Conservation (phyloP, 2,113 vertebrate species). For the Bufo gargarizans region DNA sequence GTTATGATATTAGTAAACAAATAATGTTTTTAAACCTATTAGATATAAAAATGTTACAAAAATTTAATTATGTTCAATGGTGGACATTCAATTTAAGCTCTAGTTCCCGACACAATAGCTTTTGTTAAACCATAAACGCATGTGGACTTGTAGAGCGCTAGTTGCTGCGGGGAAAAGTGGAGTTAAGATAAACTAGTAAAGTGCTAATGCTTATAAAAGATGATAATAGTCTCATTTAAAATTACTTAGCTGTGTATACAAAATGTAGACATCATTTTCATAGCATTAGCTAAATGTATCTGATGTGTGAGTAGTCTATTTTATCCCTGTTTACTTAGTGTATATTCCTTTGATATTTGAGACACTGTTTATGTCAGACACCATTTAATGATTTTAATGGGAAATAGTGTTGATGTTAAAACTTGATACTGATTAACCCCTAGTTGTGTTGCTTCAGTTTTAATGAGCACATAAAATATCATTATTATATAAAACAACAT, state of each 20-base stretch:
- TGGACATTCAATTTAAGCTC: too few species aligned
- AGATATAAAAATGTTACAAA: too few species aligned
- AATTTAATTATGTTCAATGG: too few species aligned
- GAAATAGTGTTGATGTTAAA: slow-evolving; percentile 11
- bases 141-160: too few species aligned
- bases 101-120: too few species aligned
- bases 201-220: too few species aligned
- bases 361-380: not conserved
- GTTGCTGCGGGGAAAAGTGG: too few species aligned
- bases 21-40: too few species aligned
- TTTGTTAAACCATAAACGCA: too few species aligned
- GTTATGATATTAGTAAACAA: too few species aligned
- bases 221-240: too few species aligned
- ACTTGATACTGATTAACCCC: slow-evolving; percentile 31
- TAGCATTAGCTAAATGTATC: not conserved
- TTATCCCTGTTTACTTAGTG: not conserved
- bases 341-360: not conserved
- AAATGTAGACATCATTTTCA: not conserved
- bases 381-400: slow-evolving; percentile 4
- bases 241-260: not conserved
- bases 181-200: too few species aligned
- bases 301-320: not conserved
- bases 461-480: slow-evolving; percentile 26
- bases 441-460: not conserved
- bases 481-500: slow-evolving; percentile 34